These are phyloP conservation scores for Pungitius pungitius DNA, from an alignment of 2,113 vertebrate genomes.

Conservation along the genomic window DNA sequence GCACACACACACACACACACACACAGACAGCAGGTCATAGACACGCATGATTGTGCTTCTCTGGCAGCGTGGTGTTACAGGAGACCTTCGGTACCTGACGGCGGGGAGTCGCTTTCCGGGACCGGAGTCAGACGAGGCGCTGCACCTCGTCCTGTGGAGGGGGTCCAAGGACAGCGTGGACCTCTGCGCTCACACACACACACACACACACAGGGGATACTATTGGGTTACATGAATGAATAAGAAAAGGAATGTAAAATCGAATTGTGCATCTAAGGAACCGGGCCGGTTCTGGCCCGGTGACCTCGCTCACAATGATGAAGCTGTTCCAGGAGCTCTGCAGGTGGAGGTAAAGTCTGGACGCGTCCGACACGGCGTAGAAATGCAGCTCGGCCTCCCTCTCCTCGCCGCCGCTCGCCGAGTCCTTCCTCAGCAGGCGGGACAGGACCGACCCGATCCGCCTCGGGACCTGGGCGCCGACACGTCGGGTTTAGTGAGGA, in stretches of 20 bases:
- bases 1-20: slow-evolving; percentile 16
- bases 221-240: too few relatives aligned
- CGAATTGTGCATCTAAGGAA: too few relatives aligned
- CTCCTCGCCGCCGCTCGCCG: slow-evolving; percentile 1
- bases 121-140: slow-evolving; percentile 18
- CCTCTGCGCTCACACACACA: slow-evolving; percentile 59
- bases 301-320: slow-evolving; percentile 71
- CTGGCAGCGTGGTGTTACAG: neutral
- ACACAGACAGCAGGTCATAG: neutral
- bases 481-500: neutral
- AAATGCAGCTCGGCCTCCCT: slow-evolving; percentile 77
- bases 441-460: slow-evolving; percentile 44
- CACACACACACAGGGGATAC: too few relatives aligned
- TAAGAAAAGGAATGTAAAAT: too few relatives aligned
- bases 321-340: slow-evolving; percentile 80
- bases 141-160: slow-evolving; percentile 62
- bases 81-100: slow-evolving; percentile 62
- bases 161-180: slow-evolving; percentile 77
- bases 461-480: slow-evolving; percentile 5
- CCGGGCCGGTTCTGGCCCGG: too few relatives aligned
- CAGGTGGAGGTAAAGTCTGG: slow-evolving; percentile 77
- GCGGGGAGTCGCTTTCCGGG: slow-evolving; percentile 20
- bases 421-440: slow-evolving; percentile 46
- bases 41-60: neutral
- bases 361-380: slow-evolving; percentile 70